Percentiles rank a stretch among this genome's conserved stretches.
These are phyloP conservation scores for Pasiphila rectangulata DNA, from an alignment of 2,888 invertebrate species.

Conservation along the genomic window DNA sequence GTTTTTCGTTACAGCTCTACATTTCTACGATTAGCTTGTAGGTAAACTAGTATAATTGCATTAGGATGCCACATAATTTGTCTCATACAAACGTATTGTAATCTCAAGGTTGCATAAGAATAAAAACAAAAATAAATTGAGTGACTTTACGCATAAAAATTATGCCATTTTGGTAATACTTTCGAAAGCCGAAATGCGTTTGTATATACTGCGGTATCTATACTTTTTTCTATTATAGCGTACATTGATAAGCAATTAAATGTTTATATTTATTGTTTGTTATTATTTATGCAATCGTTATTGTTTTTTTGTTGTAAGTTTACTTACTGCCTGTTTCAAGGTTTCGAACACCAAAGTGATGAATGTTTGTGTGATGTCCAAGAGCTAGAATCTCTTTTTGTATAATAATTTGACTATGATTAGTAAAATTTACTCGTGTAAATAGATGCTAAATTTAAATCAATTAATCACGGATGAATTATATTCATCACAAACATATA, in stretches of 20 bases:
- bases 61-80: slow-evolving; percentile 21
- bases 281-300: slow-evolving; percentile 51
- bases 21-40: slow-evolving; percentile 38
- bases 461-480: slow-evolving; percentile 4
- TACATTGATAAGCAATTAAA: slow-evolving; percentile 63
- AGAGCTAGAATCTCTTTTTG: slow-evolving; percentile 35
- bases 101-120: too few relatives aligned
- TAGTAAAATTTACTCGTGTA: slow-evolving; percentile 14
- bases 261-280: slow-evolving; percentile 47
- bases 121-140: background rate
- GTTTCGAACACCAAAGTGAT: slow-evolving; percentile 67
- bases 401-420: slow-evolving; percentile 16
- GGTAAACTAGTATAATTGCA: slow-evolving; percentile 46
- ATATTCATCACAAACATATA: slow-evolving; percentile 2
- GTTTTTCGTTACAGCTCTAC: slow-evolving; percentile 40
- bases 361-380: slow-evolving; percentile 56
- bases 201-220: slow-evolving; percentile 7
- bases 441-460: slow-evolving; percentile 13
- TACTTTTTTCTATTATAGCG: slow-evolving; percentile 52
- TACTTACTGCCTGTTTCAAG: slow-evolving; percentile 72
- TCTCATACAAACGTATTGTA: background rate
- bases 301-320: slow-evolving; percentile 43
- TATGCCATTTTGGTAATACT: too few relatives aligned
- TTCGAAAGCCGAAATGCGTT: background rate
- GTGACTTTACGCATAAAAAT: too few relatives aligned